Base-by-base conservation (phyloP, 2,113 vertebrate species). In the Grammomys dolichurus region DNA sequence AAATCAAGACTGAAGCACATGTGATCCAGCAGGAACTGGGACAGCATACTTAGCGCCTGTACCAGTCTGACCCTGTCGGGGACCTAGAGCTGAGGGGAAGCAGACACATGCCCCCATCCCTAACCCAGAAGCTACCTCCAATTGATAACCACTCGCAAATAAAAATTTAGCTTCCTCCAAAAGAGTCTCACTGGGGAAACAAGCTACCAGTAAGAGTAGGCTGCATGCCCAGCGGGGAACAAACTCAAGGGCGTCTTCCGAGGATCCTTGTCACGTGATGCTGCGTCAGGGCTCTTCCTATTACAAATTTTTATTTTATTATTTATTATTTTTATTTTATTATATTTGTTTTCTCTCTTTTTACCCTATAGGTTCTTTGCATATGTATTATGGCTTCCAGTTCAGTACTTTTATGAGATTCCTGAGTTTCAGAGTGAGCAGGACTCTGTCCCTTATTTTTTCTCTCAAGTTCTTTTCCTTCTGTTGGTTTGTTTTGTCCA, bases 1-100 rank as follows among this genome's bases (percentile, higher is more conserved):
- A 56, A 81, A 24, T n/a, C 51, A 58, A 33, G 46, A 28, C 3
- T 0, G 0, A 2, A 1, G 31, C 51, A 36, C 51, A n/a, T 3
- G 22, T 13, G 51, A 56, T 20, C 33, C n/a, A 36, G 3, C 51
- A 9, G 77, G 77, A 31, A 5, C 17, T 28, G 10, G 20, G 78
- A 20, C 31, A 80, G 17, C 77, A 36, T 36, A 4, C 31, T 56
- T 33, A 56, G 31, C 1, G 11, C 75, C 75, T 48, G 43, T 0
- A 3, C 12, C 5, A 10, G 75, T 80, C 51, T 12, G 4, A 33
- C 7, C 1, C 17, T 1, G 20, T 5, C 56, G 78, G 54, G 33
- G 19, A 12, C 54, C 20, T 58, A 58, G 78, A 7, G 22, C 78
- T 81, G 33, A 80, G 24, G 75, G 48, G 48, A 22, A 80, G 77